Evolutionary conservation across 1,140 invertebrate species (phyloP).

Genomic region (Pomacea maculata): DNA sequence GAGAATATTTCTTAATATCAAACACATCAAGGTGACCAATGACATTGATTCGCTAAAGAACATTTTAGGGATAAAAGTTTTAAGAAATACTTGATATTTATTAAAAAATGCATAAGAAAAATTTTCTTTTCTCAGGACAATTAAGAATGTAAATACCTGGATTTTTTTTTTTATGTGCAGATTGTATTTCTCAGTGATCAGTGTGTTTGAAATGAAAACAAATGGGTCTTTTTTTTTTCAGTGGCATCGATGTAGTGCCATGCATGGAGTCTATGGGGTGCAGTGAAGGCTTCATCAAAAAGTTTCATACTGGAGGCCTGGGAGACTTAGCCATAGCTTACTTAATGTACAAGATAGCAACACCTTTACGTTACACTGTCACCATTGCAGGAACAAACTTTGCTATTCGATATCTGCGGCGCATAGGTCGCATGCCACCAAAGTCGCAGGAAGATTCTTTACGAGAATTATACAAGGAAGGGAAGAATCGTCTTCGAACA

Average conservation of each 20-base stretch:
- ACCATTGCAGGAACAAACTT: constrained; percentile 83
- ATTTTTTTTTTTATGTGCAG: neutral
- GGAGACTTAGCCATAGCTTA: constrained; percentile 90
- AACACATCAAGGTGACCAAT: too few species aligned
- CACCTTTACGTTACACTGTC: constrained; percentile 88
- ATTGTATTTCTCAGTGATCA: neutral
- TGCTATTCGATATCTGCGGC: constrained; percentile 75
- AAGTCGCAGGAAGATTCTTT: constrained; percentile 70
- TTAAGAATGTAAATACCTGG: neutral
- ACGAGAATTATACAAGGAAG: constrained; percentile 54
- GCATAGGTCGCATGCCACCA: constrained; percentile 76
- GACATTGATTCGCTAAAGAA: too few species aligned
- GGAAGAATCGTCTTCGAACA: constrained; percentile 67
- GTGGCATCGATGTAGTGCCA: constrained; percentile 86
- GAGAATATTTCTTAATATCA: too few species aligned
- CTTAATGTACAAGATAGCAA: constrained; percentile 89
- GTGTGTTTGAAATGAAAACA: neutral
- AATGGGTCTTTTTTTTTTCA: constrained; percentile 63
- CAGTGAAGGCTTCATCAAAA: constrained; percentile 79
- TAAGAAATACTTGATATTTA: neutral
- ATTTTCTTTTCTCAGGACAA: neutral
- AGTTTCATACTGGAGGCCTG: constrained; percentile 75
- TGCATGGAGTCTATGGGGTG: constrained; percentile 79
- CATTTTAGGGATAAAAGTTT: neutral
- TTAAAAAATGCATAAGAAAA: neutral